Evolutionary conservation across 2,113 vertebrate species (phyloP), one percentile per base, ranked within the genome.

Genomic region (Jaculus jaculus): DNA sequence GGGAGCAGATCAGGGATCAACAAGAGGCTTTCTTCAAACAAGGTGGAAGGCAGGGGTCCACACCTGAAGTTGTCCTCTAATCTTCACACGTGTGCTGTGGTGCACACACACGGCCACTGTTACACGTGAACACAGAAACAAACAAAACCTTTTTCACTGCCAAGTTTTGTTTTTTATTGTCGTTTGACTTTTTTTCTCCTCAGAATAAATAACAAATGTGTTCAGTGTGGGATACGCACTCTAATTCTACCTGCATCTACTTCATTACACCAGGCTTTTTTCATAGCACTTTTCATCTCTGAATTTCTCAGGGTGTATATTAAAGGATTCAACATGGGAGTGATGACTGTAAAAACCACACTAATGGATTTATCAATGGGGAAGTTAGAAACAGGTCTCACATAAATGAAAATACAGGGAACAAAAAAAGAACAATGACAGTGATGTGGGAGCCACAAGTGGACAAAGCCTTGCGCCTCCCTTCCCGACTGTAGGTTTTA

Each of bases 401-500:
- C 82, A 74, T 97, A 96, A 17, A 97, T 89, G 18, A 94, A 96
- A 89, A 97, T 95, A 51, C 96, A 94, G 0, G 94, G 93, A 8
- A 96, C 92, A 51, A 96, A 97, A 37, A 96, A 97, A 96, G 66
- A 1, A 95, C 84, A 1, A 97, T 85, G n/a, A 97, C 86, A 0
- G 32, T 83, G 30, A 95, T 90, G 32, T 97, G 97, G 12, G 96
- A 97, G 26, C 81, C 75, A 5, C 95, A 97, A 6, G 95, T 97
- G 0, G 96, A 97, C 12, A 96, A 39, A 28, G 93, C 95, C 93
- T 96, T 97, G 5, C 10, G 42, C 72, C 89, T 95, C 20, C 90
- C 87, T 94, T 95, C 92, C 28, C 37, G 68, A 3, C 83, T 89
- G 1, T 77, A 73, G 10, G 39, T 71, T 30, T 90, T 96, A 60